Evolutionary conservation across 2,888 invertebrate species (phyloP), one percentile per base, ranked within the genome.

Genomic region (Coelogynopora nodosa): DNA sequence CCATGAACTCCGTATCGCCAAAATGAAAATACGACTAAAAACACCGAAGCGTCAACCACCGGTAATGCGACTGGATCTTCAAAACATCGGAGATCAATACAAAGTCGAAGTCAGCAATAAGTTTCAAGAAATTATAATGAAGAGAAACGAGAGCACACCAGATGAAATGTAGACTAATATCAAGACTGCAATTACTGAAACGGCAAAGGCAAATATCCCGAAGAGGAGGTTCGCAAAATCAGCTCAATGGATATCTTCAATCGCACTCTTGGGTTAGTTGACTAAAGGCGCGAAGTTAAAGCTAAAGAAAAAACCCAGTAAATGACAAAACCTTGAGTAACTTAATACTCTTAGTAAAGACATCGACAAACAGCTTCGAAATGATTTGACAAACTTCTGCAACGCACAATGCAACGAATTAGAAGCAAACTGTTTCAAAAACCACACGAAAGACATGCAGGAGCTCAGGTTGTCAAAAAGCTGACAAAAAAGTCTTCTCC

Each of bases 31-130:
- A 23, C 27, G 74, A 74, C 23, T 74, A 23, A 74, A 74, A 23
- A 26, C 74, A 74, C 27, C 74, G 27, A 74, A 74, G 23, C 74
- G 74, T 74, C 74, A 74, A 23, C 74, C 74, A 74, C 74, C 74
- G 23, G 74, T 74, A 74, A 13, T 74, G 23, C 74, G 27, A 74
- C 74, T 74, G 27, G 74, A 74, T 74, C 74, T 74, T 5, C 74
- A 74, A 26, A 74, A 74, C 5, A 74, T 74, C 27, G 74, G 23
- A 74, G 18, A 74, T 74, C 18, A 74, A 74, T 23, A 13, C 74
- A 74, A 74, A 74, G 27, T 74, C 74, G 74, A 74, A 74, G 74
- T 74, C 74, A 74, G 74, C 74, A 74, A 74, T 26, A 74, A 74
- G 27, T 74, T 74, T 74, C 74, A 74, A 74, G 10, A 74, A 74